Evolutionary conservation across 2,113 vertebrate genomes (phyloP).

Genomic region (Mobula birostris): DNA sequence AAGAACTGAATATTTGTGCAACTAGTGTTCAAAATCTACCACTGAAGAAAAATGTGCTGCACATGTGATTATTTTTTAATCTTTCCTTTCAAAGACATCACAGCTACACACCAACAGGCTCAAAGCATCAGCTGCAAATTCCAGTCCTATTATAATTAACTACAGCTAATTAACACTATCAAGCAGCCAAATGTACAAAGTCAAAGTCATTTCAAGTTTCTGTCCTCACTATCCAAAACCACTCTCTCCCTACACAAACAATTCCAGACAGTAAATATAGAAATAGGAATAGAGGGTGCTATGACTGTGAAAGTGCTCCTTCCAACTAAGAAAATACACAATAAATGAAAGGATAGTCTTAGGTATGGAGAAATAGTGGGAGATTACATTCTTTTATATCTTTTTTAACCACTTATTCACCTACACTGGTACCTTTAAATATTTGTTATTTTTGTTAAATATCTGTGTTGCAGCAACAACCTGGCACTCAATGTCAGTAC

Average conservation of each 20-base stretch:
- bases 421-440: no score
- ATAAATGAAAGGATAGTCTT: no score
- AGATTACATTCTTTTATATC: no score
- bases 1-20: background rate
- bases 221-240: background rate
- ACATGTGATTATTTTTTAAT: background rate
- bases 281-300: background rate
- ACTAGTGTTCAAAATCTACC: background rate
- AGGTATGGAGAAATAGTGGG: no score
- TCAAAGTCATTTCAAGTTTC: no score
- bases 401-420: no score
- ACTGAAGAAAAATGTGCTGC: conserved; percentile 1
- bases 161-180: background rate
- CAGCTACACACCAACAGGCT: background rate
- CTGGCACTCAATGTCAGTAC: no score
- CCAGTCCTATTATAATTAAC: background rate
- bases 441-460: no score
- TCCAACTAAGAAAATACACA: no score
- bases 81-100: background rate
- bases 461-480: no score
- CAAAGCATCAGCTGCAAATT: conserved; percentile 7
- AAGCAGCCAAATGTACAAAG: background rate
- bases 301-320: background rate
- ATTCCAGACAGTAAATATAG: background rate
- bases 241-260: background rate